These are phyloP conservation scores for Upupa epops DNA, from an alignment of 2,113 vertebrate genomes.

Conservation along the genomic window DNA sequence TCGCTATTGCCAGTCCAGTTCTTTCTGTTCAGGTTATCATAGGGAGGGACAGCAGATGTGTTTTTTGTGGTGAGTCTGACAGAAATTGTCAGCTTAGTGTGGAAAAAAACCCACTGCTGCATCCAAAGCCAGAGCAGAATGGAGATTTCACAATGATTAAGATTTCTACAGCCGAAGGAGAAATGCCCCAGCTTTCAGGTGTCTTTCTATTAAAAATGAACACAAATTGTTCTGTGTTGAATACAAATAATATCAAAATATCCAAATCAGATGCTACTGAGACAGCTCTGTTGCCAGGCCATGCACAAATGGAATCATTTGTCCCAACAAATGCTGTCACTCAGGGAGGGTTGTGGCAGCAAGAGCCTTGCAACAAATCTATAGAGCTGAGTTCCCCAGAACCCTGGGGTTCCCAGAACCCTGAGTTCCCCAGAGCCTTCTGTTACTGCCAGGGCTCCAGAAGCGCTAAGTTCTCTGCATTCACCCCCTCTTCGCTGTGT, in stretches of 20 bases:
- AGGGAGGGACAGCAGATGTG: neutral
- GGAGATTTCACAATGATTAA: neutral
- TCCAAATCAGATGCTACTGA: neutral
- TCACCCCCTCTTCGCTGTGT: neutral
- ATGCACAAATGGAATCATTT: accelerated
- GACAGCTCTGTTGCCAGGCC: neutral
- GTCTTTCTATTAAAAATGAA: neutral
- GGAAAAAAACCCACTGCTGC: neutral
- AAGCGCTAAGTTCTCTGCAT: neutral
- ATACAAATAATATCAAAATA: neutral
- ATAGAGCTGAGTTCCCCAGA: neutral
- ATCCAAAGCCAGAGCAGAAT: neutral
- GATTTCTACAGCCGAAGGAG: neutral
- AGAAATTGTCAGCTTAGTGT: neutral
- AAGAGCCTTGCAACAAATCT: neutral
- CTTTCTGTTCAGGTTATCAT: neutral
- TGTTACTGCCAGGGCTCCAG: neutral
- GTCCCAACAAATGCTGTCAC: neutral
- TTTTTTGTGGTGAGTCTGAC: neutral
- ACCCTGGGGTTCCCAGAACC: no score
- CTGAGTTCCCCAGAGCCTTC: neutral
- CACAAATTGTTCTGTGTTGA: neutral
- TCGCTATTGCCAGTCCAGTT: neutral
- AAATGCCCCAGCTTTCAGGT: neutral
- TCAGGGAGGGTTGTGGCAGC: neutral